Evolutionary conservation across 1,140 invertebrate genomes (phyloP), one percentile per base, ranked within the genome.

Genomic region (Pseudomyrmex concolor): DNA sequence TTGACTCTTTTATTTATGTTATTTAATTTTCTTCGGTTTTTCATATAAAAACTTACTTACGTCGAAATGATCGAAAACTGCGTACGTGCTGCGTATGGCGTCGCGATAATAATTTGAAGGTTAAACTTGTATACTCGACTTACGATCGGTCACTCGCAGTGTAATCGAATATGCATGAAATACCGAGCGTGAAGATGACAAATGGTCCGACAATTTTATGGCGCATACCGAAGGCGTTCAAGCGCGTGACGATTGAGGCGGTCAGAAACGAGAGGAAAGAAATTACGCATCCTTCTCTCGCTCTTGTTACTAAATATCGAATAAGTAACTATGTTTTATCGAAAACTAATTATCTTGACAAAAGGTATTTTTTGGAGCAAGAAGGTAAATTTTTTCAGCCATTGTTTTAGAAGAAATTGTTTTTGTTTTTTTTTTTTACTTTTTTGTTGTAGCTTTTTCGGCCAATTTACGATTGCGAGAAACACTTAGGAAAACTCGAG

Each of bases 161-260:
- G 3, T 82, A 82, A 87, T 86, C 80, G 78, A 87, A 87, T 87
- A 83, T 87, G 73, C 78, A 87, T 87, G 72, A 87, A 60, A 45
- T 15, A 17, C 25, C 57, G 63, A 68, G 60, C 71, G 55, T n/a
- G 54, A 13, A 86, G 70, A 86, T 87, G 84, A 86, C 66, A 86
- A 87, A 86, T 86, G 63, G 54, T 25, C 84, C 48, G 50, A 72
- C 84, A 87, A 86, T 86, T 86, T 83, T 62, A 83, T 59, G 84
- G 19, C 64, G 78, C 71, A 83, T 86, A 77, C 48, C 71, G 59
- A 71, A 83, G 57, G 73, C 66, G 54, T 63, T 83, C 54, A 7
- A 17, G 22, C 8, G 15, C 15, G 48, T 48, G 12, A 66, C 22
- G 48, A 78, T 22, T 59, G 70, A 59, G 7, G 2, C 34, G 13